phyloP scores from a whole-genome alignment of 2,797 vertebrate species.

The Eutrigla gurnardus region DNA sequence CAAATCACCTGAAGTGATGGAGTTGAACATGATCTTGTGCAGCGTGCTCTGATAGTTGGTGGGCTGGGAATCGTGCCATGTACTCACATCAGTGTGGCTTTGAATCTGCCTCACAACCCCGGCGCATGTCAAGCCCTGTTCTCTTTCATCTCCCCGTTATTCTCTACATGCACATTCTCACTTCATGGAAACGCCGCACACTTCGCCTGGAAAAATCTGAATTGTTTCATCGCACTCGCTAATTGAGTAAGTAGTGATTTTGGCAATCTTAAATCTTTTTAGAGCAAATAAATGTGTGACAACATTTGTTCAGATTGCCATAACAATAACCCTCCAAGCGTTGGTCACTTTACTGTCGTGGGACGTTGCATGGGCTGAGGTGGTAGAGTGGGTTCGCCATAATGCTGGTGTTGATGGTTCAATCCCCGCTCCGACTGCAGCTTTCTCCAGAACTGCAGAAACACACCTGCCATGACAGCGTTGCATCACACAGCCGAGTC shows the following conservation, averaged over 20 bases:
- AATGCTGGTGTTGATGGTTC: too few species aligned
- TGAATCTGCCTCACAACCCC: constrained; percentile 57
- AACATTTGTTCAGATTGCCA: not conserved
- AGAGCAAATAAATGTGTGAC: not conserved
- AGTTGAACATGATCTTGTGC: constrained; percentile 32
- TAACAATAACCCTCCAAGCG: not conserved
- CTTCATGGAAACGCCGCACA: constrained; percentile 36
- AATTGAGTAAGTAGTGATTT: constrained; percentile 12
- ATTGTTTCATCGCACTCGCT: constrained; percentile 18
- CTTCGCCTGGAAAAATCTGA: not conserved
- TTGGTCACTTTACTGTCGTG: not conserved
- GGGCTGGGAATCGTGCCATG: constrained; percentile 61
- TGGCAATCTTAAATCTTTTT: not conserved
- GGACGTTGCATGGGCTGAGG: not conserved
- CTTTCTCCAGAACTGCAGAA: not conserved
- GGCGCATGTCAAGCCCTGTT: constrained; percentile 42
- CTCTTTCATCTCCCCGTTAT: constrained; percentile 56
- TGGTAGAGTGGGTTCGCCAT: too few species aligned
- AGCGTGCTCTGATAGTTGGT: constrained; percentile 30
- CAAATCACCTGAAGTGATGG: constrained; percentile 8
- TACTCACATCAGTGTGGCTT: constrained; percentile 49
- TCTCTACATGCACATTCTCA: constrained; percentile 41
- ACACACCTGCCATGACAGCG: not conserved
- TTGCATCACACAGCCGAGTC: not conserved
- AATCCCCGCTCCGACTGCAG: not conserved